A percentile compares a stretch with the other conserved stretches of the same genome.
These are phyloP conservation scores for Eptesicus fuscus DNA, from an alignment of 2,113 vertebrate species.

Conservation along the genomic window DNA sequence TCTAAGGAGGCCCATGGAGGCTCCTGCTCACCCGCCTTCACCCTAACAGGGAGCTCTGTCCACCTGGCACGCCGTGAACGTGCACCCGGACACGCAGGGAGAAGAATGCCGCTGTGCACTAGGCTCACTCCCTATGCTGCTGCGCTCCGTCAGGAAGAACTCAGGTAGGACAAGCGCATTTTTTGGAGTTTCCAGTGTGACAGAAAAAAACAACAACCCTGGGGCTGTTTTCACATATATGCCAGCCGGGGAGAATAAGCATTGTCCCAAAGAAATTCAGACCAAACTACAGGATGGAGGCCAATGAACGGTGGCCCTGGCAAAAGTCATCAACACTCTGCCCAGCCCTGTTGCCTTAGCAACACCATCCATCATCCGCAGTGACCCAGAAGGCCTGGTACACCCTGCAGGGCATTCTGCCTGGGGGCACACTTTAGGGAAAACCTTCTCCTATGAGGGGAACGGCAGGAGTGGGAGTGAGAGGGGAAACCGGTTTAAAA, in stretches of 20 bases:
- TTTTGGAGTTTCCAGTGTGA: background rate
- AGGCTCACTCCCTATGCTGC: background rate
- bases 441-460: background rate
- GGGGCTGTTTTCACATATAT: background rate
- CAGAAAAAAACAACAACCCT: background rate
- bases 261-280: background rate
- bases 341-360: background rate
- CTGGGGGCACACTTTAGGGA: too few species aligned
- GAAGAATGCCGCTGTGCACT: background rate
- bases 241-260: background rate
- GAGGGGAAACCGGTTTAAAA: background rate
- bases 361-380: background rate
- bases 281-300: background rate
- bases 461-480: background rate
- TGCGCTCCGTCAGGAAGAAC: background rate
- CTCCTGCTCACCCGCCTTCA: background rate
- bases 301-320: background rate
- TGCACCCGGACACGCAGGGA: background rate
- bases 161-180: background rate
- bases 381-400: background rate
- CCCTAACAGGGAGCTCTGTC: background rate
- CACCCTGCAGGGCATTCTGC: background rate
- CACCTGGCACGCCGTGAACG: too few species aligned
- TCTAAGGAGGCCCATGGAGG: background rate
- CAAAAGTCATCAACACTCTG: background rate